Base-by-base conservation (phyloP, 1,140 invertebrate genomes). In the Pectinophora gossypiella region DNA sequence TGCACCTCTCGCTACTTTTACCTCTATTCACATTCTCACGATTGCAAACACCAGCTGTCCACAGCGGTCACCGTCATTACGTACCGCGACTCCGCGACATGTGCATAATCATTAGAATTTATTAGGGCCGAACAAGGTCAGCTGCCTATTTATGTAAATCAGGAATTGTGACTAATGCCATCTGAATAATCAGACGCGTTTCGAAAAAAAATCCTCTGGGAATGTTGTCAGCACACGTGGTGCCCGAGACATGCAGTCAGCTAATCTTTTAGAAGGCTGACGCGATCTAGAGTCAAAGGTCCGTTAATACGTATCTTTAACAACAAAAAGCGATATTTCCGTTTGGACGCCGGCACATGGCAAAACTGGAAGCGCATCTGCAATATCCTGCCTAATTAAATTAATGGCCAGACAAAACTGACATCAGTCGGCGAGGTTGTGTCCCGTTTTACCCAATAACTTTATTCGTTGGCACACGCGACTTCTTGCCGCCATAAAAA, bases 51-150 rank as follows among this genome's bases (percentile, higher is more conserved):
- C 69, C 72, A 74, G 69, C 66, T 69, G 67, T 61, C 54, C 51
- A 44, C 44, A 56, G 23, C 23, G 45, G 44, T 52, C 42, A 76
- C 69, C 71, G n/a, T n/a, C n/a, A n/a, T n/a, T n/a, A n/a, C n/a
- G n/a, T n/a, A n/a, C n/a, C n/a, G n/a, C n/a, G n/a, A n/a, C 74
- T 61, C 45, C 36, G 58, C 66, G 63, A 51, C 71, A 64, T 76
- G 69, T 80, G 74, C 59, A 73, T 65, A 68, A 68, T 75, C 71
- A 78, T 85, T 87, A 85, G 77, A 79, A 79, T 81, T 70, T 76
- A 76, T 84, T 81, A 81, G 78, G 75, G 72, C 57, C 58, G 58
- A 59, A 56, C 70, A 77, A 81, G 80, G 79, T 85, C 79, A 82
- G 74, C 76, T 81, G 78, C 64, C 48, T 22, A 54, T 72, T 61